A percentile compares a stretch with the other conserved stretches of the same genome.
These are phyloP conservation scores for Odontocolon sp. DNA, from an alignment of 2,888 invertebrate genomes.

Conservation along the genomic window DNA sequence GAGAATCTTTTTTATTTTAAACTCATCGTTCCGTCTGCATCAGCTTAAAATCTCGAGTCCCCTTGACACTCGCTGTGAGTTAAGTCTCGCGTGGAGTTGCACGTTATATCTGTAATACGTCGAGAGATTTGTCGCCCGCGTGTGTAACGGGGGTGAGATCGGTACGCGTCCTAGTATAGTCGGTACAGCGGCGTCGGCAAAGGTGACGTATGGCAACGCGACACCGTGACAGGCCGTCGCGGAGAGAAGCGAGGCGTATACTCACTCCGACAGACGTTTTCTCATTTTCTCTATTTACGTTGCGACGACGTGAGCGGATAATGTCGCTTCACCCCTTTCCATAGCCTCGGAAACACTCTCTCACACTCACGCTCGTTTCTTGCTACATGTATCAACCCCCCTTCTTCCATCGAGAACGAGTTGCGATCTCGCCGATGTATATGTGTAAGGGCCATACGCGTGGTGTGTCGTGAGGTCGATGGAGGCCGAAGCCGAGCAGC, in stretches of 20 bases:
- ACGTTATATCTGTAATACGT: slow-evolving; percentile 40
- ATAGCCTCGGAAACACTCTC: not conserved
- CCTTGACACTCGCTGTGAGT: slow-evolving; percentile 19
- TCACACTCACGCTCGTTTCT: not conserved
- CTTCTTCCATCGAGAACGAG: slow-evolving; percentile 9
- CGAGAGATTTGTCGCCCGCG: slow-evolving; percentile 47
- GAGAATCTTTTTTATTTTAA: not conserved
- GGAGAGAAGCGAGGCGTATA: slow-evolving; percentile 62
- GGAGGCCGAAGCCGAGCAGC: not conserved
- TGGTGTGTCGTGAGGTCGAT: not conserved
- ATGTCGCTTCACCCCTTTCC: slow-evolving; percentile 60
- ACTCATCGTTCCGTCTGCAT: not conserved
- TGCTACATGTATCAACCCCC: not conserved
- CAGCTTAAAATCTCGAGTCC: slow-evolving; percentile 31
- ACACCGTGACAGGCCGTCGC: slow-evolving; percentile 60
- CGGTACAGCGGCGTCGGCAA: slow-evolving; percentile 50
- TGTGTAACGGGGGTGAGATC: slow-evolving; percentile 12
- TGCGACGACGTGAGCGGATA: slow-evolving; percentile 64
- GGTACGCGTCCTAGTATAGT: slow-evolving; percentile 3
- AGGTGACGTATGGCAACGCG: slow-evolving; percentile 62
- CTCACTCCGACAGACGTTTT: slow-evolving; percentile 65
- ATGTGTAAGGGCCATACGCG: not conserved
- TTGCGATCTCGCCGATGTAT: not conserved
- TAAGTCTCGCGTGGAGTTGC: slow-evolving; percentile 22
- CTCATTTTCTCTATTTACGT: slow-evolving; percentile 67